Base-by-base conservation (phyloP, 2,797 vertebrate genomes). In the Epinephelus malabaricus region DNA sequence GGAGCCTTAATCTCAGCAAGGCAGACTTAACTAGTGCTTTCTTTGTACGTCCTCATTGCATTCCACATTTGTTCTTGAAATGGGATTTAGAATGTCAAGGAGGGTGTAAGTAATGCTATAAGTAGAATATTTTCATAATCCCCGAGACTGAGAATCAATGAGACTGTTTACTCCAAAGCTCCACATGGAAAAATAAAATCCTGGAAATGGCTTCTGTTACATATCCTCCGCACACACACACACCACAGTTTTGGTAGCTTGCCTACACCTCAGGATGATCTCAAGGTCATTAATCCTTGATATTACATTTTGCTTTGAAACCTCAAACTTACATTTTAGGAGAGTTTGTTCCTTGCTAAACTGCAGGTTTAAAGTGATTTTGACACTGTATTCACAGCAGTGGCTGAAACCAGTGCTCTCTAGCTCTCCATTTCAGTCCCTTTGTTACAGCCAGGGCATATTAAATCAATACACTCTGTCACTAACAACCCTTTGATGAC, bases 31-130 rank as follows among this genome's bases (percentile, higher is more conserved):
- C 88, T 81, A 63, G 71, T 75, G 63, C 75, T 89, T 88, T 82
- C 85, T 88, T 83, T 89, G 79, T 70, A 82, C 69, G 18, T 87
- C 87, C 88, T 91, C 84, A 92, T 75, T 93, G 86, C 84, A 79
- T 91, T 91, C 79, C 75, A 92, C 92, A 93, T 95, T 95, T 94
- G 92, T 94, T 94, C 89, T 94, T 90, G 83, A 92, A 95, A 95
- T 90, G 82, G 89, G 94, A 95, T 95, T 95, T 94, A 80, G 77
- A 95, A 94, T 94, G 93, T 95, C 93, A 94, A 93, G 90, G 86
- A 94, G 89, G 89, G 88, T 90, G 86, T 89, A 92, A 93, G 91
- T 88, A 93, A 93, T 88, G 86, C 87, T 83, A 88, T 90, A 89
- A 94, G 91, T 90, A 85, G 86, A 93, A 94, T 89, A 88, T 92